These are phyloP conservation scores for Hylia prasina DNA, from an alignment of 2,113 vertebrate genomes.

Conservation along the genomic window DNA sequence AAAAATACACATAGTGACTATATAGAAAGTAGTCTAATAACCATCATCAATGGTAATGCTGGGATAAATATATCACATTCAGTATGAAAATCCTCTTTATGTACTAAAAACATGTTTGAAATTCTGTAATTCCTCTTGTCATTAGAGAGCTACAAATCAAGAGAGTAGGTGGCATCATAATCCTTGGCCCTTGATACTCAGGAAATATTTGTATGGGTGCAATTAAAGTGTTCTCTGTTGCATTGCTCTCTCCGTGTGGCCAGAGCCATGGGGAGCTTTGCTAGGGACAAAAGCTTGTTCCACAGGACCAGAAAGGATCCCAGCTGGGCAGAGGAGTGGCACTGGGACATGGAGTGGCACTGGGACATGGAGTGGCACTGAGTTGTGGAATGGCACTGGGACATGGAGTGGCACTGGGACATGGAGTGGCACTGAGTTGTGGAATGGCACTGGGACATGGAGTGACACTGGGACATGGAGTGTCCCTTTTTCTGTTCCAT, in stretches of 20 bases:
- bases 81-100: neutral
- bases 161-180: neutral
- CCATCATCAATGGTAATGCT: neutral
- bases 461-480: neutral
- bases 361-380: neutral
- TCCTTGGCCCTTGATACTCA: neutral
- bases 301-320: neutral
- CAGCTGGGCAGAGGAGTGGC: neutral
- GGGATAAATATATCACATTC: neutral
- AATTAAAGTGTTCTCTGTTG: neutral
- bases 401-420: neutral
- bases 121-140: neutral
- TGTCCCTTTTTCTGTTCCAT: neutral
- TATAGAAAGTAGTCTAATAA: neutral
- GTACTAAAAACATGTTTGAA: neutral
- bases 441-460: neutral
- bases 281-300: neutral
- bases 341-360: no score
- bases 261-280: neutral
- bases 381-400: neutral
- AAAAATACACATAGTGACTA: neutral
- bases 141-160: neutral
- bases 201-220: neutral
- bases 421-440: accelerated
- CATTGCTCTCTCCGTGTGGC: accelerated